A percentile compares a stretch with the other conserved stretches of the same genome.
These are phyloP conservation scores for Catalaphyllia jardinei DNA, from an alignment of 64 coral and sea anemone species.

Conservation along the genomic window DNA sequence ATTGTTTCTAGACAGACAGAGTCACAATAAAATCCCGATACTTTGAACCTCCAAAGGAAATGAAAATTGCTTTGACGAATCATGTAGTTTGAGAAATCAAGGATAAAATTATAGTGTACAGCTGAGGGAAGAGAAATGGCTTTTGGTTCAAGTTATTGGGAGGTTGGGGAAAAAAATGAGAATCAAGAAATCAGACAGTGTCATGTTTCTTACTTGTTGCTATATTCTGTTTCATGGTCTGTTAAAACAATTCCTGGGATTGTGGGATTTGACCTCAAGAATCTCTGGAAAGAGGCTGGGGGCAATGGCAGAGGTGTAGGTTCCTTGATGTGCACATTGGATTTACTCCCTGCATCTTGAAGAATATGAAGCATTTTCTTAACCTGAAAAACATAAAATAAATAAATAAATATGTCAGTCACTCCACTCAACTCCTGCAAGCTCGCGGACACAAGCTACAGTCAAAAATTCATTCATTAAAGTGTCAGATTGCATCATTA, in stretches of 20 bases:
- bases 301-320: conserved; percentile 55
- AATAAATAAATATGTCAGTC: no score
- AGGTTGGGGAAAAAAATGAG: not conserved
- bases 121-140: no score
- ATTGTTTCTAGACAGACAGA: no score
- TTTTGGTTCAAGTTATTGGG: not conserved
- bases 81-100: no score
- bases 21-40: no score
- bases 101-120: no score
- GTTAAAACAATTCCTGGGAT: conserved; percentile 88
- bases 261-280: conserved; percentile 49
- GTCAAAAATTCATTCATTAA: no score
- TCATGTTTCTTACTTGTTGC: conserved; percentile 75
- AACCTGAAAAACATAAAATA: conserved; percentile 44
- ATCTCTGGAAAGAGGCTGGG: conserved; percentile 90
- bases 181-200: not conserved
- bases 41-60: no score
- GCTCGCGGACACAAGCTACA: no score
- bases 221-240: conserved; percentile 62
- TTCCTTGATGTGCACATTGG: conserved; percentile 45
- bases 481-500: no score
- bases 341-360: not conserved
- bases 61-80: no score
- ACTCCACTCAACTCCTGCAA: no score
- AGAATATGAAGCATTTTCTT: conserved; percentile 45